Evolutionary conservation across 2,797 vertebrate species (phyloP), one percentile per base, ranked within the genome.

Genomic region (Graptemys geographica): DNA sequence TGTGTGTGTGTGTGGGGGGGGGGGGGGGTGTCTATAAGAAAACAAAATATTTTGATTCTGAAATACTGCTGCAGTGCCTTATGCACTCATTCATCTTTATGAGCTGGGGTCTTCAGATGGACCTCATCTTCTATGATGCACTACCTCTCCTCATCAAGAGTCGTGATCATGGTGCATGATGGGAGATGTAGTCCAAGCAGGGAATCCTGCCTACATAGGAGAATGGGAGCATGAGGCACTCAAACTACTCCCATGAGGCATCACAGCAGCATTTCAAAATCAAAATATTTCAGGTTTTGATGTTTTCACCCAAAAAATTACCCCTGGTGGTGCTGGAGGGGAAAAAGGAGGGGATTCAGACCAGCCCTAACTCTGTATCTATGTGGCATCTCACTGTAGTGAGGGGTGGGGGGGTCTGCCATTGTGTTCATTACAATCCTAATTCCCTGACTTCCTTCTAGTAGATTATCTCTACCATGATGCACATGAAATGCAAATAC

Each of bases 361-460:
- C 87, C 88, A 89, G 62, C 78, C 76, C 89, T 62, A 23, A 81
- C 94, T 97, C 78, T 59, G 88, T 33, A 88, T 23, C 37, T 2
- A 53, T 83, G 1, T 83, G 92, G 81, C 89, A 59, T 52, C 72
- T 74, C 84, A 87, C 72, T 74, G 41, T 44, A 25, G 23, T 72
- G n/a, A 25, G 6, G 6, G 65, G 69, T 88, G 91, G 69, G 83
- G 83, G 93, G 84, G 87, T 93, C 94, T 96, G 94, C 93, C 94
- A 89, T 88, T 59, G 78, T 76, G 62, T 87, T 79, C 81, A 56
- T 65, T 52, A 44, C 51, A 90, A 41, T 13, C 83, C 31, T 44
- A 84, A n/a, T 83, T 93, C 83, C 87, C 88, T 90, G 13, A 23
- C 55, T 57, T 94, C 62, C 78, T 96, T 81, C 81, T 86, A 96